phyloP scores from a whole-genome alignment of 2,888 invertebrate species.

The Parapristionchus giblindavisi region DNA sequence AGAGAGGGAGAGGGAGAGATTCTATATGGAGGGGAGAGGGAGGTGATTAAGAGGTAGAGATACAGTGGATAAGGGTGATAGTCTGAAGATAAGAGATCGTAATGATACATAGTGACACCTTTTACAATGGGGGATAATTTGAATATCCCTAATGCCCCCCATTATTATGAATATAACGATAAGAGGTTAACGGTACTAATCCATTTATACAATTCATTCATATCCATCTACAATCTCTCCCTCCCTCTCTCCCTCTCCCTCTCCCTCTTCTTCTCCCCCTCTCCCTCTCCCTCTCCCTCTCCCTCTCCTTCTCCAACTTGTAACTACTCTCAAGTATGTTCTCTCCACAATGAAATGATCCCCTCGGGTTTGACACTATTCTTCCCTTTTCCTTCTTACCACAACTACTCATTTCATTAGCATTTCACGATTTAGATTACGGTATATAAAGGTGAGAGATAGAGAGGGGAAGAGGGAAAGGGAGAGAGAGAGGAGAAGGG shows the following conservation, averaged over 20 bases:
- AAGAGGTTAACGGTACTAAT: constrained; percentile 35
- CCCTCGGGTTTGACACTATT: constrained; percentile 17
- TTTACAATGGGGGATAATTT: too few species aligned
- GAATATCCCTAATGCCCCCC: not conserved
- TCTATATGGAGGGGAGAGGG: too few species aligned
- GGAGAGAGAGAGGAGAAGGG: not conserved
- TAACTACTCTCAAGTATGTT: not conserved
- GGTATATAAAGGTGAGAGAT: not conserved
- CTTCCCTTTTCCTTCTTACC: too few species aligned
- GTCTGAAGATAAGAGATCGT: too few species aligned
- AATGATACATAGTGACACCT: too few species aligned
- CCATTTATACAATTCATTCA: not conserved
- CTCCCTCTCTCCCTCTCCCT: constrained; percentile 1
- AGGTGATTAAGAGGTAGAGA: too few species aligned
- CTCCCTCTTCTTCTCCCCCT: not conserved
- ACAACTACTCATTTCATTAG: constrained; percentile 17
- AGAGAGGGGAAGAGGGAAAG: not conserved
- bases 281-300: constrained; percentile 1
- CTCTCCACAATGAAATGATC: constrained; percentile 16
- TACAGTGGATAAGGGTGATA: too few species aligned
- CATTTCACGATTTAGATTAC: constrained; percentile 13
- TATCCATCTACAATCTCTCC: too few species aligned
- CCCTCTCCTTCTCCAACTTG: constrained; percentile 1
- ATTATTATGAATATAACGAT: constrained; percentile 24
- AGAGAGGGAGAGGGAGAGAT: too few species aligned